Conservation (phyloP, 2,888 invertebrate genomes). For the Oegoconia quadripuncta region DNA sequence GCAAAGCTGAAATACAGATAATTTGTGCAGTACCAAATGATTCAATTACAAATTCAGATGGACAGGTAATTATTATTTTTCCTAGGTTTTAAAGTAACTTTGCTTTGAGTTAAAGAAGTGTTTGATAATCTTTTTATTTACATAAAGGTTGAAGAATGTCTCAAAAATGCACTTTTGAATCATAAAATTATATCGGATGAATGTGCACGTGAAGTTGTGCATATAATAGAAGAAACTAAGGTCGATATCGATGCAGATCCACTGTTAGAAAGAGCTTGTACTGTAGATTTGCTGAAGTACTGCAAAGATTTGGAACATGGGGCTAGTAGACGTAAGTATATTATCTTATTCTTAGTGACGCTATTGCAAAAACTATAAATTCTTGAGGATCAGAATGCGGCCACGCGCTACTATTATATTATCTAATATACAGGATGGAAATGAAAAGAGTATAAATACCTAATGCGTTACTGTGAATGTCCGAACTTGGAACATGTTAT, state of each 20-base stretch:
- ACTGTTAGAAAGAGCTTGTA: slow-evolving; percentile 91
- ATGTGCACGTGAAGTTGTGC: slow-evolving; percentile 91
- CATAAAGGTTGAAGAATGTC: slow-evolving; percentile 92
- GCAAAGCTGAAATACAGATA: slow-evolving; percentile 85
- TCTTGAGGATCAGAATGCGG: too few species aligned
- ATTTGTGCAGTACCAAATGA: slow-evolving; percentile 78
- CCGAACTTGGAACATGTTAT: too few species aligned
- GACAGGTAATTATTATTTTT: slow-evolving; percentile 50
- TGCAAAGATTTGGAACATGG: slow-evolving; percentile 91
- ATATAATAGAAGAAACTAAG: slow-evolving; percentile 91
- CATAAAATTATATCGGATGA: slow-evolving; percentile 85
- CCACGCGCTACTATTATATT: too few species aligned
- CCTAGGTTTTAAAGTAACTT: too few species aligned
- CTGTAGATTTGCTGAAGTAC: slow-evolving; percentile 88
- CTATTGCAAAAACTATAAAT: too few species aligned
- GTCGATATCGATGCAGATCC: slow-evolving; percentile 98
- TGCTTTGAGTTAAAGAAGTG: too few species aligned
- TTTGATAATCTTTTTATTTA: too few species aligned
- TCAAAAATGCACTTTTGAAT: slow-evolving; percentile 89
- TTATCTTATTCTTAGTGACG: too few species aligned
- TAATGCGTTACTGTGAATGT: too few species aligned
- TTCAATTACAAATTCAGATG: slow-evolving; percentile 64
- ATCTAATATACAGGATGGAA: too few species aligned
- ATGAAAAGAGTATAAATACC: too few species aligned
- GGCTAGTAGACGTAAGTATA: slow-evolving; percentile 94